These are phyloP conservation scores for Catostomus latipinnis DNA, from an alignment of 2,797 vertebrate species.

Conservation along the genomic window DNA sequence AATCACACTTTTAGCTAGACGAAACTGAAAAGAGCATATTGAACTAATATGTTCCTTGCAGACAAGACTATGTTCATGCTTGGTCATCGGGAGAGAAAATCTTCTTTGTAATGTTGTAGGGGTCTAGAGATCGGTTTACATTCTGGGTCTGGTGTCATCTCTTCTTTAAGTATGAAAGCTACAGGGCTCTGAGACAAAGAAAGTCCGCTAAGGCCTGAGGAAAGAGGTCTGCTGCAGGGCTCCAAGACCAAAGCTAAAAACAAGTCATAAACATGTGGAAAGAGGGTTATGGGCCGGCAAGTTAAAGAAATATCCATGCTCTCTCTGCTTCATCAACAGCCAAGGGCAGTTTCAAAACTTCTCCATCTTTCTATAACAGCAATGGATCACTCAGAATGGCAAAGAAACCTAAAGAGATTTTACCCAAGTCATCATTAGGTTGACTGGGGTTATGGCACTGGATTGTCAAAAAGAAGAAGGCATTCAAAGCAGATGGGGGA, in stretches of 20 bases:
- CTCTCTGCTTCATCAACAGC: slow-evolving; percentile 63
- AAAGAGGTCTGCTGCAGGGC: slow-evolving; percentile 69
- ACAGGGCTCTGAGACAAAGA: slow-evolving; percentile 58
- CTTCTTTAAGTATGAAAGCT: slow-evolving; percentile 69
- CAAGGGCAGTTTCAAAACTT: slow-evolving; percentile 50
- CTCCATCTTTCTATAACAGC: not conserved
- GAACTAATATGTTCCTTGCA: slow-evolving; percentile 66
- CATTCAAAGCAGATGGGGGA: not conserved
- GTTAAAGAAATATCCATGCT: slow-evolving; percentile 49
- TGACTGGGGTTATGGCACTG: not conserved
- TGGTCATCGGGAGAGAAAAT: slow-evolving; percentile 51
- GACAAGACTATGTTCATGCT: no score
- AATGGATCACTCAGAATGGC: not conserved
- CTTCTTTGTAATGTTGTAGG: slow-evolving; percentile 64
- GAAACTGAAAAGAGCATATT: slow-evolving; percentile 63
- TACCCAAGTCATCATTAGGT: not conserved
- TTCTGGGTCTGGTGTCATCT: slow-evolving; percentile 63
- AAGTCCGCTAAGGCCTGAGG: slow-evolving; percentile 75
- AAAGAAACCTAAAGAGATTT: not conserved
- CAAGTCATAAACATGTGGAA: slow-evolving; percentile 58
- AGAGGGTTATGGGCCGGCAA: slow-evolving; percentile 74
- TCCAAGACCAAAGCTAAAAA: slow-evolving; percentile 59
- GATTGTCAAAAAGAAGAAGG: not conserved
- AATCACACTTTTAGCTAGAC: slow-evolving; percentile 65
- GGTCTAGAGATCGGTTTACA: slow-evolving; percentile 70